Evolutionary conservation across 2,888 invertebrate species (phyloP).

Genomic region (Hipparchia semele): DNA sequence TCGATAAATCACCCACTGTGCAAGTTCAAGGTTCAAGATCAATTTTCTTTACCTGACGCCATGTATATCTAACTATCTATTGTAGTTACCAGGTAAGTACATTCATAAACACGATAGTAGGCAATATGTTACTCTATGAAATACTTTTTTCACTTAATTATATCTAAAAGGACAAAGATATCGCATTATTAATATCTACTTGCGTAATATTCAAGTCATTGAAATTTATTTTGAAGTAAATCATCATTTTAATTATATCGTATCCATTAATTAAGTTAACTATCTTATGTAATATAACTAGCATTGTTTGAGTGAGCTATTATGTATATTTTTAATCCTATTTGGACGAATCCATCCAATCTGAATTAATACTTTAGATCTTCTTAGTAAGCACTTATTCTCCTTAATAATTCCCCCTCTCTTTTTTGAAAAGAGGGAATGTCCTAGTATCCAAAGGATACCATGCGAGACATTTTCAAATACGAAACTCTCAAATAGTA

Average conservation of each 20-base stretch:
- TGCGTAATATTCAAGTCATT: not conserved
- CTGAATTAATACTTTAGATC: not conserved
- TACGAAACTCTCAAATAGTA: not conserved
- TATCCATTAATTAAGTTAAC: not conserved
- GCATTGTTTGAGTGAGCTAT: not conserved
- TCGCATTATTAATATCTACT: not conserved
- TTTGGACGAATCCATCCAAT: not conserved
- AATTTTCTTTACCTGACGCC: too few relatives aligned
- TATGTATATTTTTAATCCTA: not conserved
- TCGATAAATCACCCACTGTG: too few relatives aligned
- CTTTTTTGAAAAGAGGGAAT: not conserved
- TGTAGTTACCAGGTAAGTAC: too few relatives aligned
- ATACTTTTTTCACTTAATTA: not conserved
- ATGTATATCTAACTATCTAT: too few relatives aligned
- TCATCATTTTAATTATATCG: not conserved
- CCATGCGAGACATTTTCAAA: not conserved
- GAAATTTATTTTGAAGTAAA: not conserved
- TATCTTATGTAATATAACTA: too few relatives aligned
- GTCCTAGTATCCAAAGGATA: slow-evolving; percentile 1
- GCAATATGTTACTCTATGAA: too few relatives aligned
- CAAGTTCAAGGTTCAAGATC: too few relatives aligned
- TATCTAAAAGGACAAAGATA: slow-evolving; percentile 1
- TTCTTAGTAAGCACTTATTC: too few relatives aligned
- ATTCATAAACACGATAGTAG: too few relatives aligned
- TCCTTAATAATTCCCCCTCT: too few relatives aligned